A percentile compares a stretch with the other conserved stretches of the same genome.
Evolutionary conservation across 64 coral and sea anemone genomes (phyloP).

Genomic region (Pachyseris speciosa): DNA sequence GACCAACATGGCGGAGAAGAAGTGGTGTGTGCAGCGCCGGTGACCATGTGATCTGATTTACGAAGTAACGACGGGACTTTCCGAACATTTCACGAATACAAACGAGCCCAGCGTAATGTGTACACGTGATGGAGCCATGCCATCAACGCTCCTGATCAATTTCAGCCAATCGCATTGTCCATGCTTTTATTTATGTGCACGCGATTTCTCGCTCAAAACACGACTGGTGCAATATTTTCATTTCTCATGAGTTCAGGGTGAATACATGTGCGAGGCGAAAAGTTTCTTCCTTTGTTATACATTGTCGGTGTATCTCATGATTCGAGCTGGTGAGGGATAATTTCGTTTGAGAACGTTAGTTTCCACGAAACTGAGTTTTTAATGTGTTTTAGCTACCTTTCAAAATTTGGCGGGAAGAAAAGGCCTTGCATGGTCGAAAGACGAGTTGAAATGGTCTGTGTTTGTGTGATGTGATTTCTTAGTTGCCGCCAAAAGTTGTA

Average conservation of each 20-base stretch:
- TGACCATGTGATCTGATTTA: constrained; percentile 79
- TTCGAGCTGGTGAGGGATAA: neutral
- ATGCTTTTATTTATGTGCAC: neutral
- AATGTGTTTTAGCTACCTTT: neutral
- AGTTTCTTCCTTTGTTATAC: neutral
- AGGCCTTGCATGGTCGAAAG: neutral
- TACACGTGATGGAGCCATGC: constrained; percentile 2
- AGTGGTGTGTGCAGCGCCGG: constrained; percentile 33
- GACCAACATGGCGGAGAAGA: constrained; percentile 97
- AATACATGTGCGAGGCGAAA: neutral
- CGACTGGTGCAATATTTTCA: neutral
- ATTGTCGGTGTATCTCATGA: neutral
- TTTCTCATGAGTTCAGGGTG: neutral
- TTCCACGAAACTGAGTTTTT: neutral
- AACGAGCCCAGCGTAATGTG: neutral
- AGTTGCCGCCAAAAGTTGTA: too few relatives aligned
- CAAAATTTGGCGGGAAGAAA: constrained; percentile 44
- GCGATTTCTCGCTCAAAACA: neutral
- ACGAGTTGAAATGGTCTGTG: neutral
- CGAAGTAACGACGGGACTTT: constrained; percentile 44
- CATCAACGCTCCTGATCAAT: neutral
- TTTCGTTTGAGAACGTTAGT: neutral
- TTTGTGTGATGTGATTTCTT: too few relatives aligned
- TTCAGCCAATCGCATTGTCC: neutral
- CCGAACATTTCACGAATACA: neutral